Conservation (phyloP, 2,797 vertebrate genomes). For the Apogon talboti region DNA sequence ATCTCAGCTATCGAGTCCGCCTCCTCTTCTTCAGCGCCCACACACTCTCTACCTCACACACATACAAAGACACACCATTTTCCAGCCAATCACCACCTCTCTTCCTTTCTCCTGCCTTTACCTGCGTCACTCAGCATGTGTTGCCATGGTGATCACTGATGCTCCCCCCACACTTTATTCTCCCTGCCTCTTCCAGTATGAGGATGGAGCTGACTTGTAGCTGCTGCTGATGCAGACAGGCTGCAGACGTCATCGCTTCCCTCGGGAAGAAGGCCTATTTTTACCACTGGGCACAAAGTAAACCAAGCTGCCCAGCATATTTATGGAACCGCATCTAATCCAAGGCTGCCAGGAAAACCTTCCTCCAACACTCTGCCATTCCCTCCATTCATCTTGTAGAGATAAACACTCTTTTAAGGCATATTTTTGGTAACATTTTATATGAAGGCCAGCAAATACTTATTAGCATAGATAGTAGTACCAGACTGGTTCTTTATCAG, state of each 20-base stretch:
- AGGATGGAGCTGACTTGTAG: slow-evolving; percentile 55
- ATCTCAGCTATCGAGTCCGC: slow-evolving; percentile 57
- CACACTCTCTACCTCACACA: slow-evolving; percentile 58
- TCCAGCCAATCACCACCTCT: slow-evolving; percentile 69
- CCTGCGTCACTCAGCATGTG: slow-evolving; percentile 79
- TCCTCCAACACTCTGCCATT: slow-evolving; percentile 21
- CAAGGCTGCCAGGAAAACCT: slow-evolving; percentile 53
- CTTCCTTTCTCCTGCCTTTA: slow-evolving; percentile 55
- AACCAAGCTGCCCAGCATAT: slow-evolving; percentile 68
- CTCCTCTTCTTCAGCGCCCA: slow-evolving; percentile 65
- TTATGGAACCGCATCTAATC: slow-evolving; percentile 72
- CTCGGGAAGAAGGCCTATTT: slow-evolving; percentile 79
- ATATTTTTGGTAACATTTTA: slow-evolving; percentile 1
- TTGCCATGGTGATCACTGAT: slow-evolving; percentile 79
- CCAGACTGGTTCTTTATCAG: no score
- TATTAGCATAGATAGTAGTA: no score
- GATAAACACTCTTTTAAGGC: slow-evolving; percentile 14
- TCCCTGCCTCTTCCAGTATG: slow-evolving; percentile 50
- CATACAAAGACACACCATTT: slow-evolving; percentile 37
- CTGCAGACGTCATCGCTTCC: slow-evolving; percentile 77
- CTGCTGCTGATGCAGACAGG: slow-evolving; percentile 78
- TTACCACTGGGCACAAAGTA: slow-evolving; percentile 73
- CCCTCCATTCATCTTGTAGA: slow-evolving; percentile 27
- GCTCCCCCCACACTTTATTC: slow-evolving; percentile 61
- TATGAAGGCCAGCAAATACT: no score